phyloP scores from a whole-genome alignment of 2,113 vertebrate genomes.

The Empidonax alnorum region DNA sequence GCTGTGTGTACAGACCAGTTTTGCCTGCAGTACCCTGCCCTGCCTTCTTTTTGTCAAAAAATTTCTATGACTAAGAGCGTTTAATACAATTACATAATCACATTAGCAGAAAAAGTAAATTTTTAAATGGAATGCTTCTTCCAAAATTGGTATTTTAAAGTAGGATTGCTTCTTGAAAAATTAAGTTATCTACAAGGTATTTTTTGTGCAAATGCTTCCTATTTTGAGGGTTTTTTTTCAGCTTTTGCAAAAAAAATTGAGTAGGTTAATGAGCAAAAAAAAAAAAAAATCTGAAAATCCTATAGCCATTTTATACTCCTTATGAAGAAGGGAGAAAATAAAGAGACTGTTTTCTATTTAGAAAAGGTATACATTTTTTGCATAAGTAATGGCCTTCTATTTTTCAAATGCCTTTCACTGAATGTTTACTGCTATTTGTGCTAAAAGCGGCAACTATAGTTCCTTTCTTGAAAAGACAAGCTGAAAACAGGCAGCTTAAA shows the following conservation, averaged over 20 bases:
- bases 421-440: neutral
- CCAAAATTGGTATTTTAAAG: slow-evolving; percentile 8
- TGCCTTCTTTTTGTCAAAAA: neutral
- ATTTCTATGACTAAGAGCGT: neutral
- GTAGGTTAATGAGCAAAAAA: neutral
- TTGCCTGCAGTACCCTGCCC: neutral
- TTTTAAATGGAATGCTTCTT: neutral
- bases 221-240: neutral
- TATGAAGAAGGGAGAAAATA: neutral
- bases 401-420: neutral
- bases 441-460: neutral
- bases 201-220: neutral
- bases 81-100: slow-evolving; percentile 18
- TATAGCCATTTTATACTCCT: neutral
- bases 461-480: neutral
- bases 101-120: neutral
- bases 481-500: neutral
- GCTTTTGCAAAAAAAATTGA: neutral
- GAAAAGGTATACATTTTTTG: neutral
- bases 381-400: neutral
- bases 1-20: neutral
- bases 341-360: neutral
- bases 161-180: neutral
- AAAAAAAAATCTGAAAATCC: neutral
- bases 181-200: neutral